Percentiles rank a stretch among this genome's conserved stretches.
Evolutionary conservation across 2,888 invertebrate genomes (phyloP).

Genomic region (Odontocolon sp.): DNA sequence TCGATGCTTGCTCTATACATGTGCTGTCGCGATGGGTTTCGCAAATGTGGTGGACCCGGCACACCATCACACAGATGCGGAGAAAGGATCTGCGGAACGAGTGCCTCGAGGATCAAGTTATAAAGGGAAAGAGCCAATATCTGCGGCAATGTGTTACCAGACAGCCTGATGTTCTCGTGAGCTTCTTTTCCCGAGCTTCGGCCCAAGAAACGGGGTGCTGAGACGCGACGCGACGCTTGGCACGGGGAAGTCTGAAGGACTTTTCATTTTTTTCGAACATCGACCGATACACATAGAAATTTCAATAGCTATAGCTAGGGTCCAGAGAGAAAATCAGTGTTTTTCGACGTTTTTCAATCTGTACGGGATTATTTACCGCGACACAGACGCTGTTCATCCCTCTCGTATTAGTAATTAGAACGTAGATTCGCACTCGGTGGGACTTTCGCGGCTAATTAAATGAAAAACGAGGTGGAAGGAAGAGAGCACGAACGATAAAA

Average conservation of each 20-base stretch:
- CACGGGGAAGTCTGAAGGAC: background rate
- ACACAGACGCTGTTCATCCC: no score
- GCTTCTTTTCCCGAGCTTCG: background rate
- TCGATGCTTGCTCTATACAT: background rate
- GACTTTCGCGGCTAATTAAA: conserved; percentile 31
- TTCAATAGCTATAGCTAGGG: no score
- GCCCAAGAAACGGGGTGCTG: background rate
- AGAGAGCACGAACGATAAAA: background rate
- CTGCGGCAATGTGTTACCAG: conserved; percentile 54
- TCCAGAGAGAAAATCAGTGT: no score
- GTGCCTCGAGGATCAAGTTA: conserved; percentile 36
- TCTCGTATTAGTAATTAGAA: conserved; percentile 31
- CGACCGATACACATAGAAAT: no score
- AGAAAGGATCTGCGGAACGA: background rate
- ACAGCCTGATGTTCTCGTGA: conserved; percentile 19
- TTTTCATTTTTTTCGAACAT: no score
- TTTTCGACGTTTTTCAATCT: no score
- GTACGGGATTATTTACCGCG: no score
- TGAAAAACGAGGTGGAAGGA: conserved; percentile 11
- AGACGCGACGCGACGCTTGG: background rate
- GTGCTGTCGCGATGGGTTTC: background rate
- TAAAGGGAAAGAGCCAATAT: conserved; percentile 52
- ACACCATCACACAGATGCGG: background rate
- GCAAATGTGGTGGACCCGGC: conserved; percentile 3
- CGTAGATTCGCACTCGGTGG: conserved; percentile 4